Evolutionary conservation across 2,113 vertebrate species (phyloP), one percentile per base, ranked within the genome.

Genomic region (Phyllostomus hastatus): DNA sequence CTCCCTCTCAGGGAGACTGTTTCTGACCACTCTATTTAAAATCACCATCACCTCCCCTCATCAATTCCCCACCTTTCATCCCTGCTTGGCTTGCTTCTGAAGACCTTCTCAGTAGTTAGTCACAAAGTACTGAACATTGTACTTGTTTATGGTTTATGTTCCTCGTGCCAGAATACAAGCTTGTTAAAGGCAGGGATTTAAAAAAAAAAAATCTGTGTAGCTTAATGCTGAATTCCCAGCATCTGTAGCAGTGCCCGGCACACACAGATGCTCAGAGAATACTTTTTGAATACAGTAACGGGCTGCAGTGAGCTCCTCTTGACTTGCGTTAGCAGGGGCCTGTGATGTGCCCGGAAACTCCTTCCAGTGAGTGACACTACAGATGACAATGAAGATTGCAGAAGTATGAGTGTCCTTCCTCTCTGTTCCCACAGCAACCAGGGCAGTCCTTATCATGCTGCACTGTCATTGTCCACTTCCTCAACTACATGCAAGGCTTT

Each of bases 391-490:
- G 50, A 96, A 46, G 61, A 48, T 86, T 90, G 84, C 75, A 79
- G 85, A 91, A 72, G 14, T 28, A 24, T 54, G 10, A 54, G 28
- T 43, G 28, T 26, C 50, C 48, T 91, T 50, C 22, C 17, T 92
- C 69, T 95, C 84, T 67, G 26, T 90, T 73, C 52, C 88, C 72
- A 75, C 54, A 92, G 73, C n/a, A 92, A 92, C 69, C 69, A 64
- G 15, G 43, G 22, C 22, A 15, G 48, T 69, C 38, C 54, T 79
- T 84, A n/a, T 69, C 75, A 19, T 69, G 79, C 19, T 38, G 48
- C n/a, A 61, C 31, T 41, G 57, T 95, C 88, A 57, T 66, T 41
- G 48, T 48, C 76, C 50, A 57, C 83, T 72, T 96, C 35, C 28
- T 38, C 57, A 69, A n/a, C 26, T 57, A n/a, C 24, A 82, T 7